phyloP scores from a whole-genome alignment of 2,888 invertebrate species.

The Thyatira batis region DNA sequence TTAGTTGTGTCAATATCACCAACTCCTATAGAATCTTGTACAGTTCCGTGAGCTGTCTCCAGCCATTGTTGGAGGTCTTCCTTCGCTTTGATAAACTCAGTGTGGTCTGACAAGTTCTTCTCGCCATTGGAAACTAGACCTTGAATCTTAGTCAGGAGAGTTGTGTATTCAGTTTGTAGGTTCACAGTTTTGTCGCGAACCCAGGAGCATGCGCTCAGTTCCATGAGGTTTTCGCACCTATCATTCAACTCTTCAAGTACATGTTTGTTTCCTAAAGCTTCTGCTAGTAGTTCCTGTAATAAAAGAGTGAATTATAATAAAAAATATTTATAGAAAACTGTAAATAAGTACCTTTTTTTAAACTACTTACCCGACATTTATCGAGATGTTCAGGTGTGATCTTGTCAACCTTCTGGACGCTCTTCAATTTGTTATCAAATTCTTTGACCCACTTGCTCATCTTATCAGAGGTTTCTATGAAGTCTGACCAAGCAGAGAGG shows the following conservation, averaged over 20 bases:
- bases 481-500: slow-evolving; percentile 91
- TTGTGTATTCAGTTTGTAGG: slow-evolving; percentile 91
- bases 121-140: slow-evolving; percentile 92
- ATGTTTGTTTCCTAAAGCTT: slow-evolving; percentile 89
- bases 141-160: slow-evolving; percentile 89
- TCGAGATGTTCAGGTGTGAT: slow-evolving; percentile 90
- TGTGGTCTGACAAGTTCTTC: slow-evolving; percentile 94
- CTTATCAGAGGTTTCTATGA: slow-evolving; percentile 86
- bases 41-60: slow-evolving; percentile 88
- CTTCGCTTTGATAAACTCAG: slow-evolving; percentile 94
- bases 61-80: slow-evolving; percentile 93
- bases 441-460: slow-evolving; percentile 89
- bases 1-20: slow-evolving; percentile 90
- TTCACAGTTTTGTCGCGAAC: slow-evolving; percentile 93
- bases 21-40: slow-evolving; percentile 91
- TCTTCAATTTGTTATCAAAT: slow-evolving; percentile 84
- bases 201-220: slow-evolving; percentile 91
- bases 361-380: slow-evolving; percentile 85
- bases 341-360: neutral
- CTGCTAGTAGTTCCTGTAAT: slow-evolving; percentile 85
- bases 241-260: slow-evolving; percentile 93
- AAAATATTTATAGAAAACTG: slow-evolving; percentile 5
- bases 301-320: neutral
- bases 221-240: slow-evolving; percentile 92
- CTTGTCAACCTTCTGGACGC: slow-evolving; percentile 86